Percentiles rank a stretch among this genome's conserved stretches.
These are phyloP conservation scores for Cheirogaleus major DNA, from an alignment of 2,797 vertebrate genomes.

Conservation along the genomic window DNA sequence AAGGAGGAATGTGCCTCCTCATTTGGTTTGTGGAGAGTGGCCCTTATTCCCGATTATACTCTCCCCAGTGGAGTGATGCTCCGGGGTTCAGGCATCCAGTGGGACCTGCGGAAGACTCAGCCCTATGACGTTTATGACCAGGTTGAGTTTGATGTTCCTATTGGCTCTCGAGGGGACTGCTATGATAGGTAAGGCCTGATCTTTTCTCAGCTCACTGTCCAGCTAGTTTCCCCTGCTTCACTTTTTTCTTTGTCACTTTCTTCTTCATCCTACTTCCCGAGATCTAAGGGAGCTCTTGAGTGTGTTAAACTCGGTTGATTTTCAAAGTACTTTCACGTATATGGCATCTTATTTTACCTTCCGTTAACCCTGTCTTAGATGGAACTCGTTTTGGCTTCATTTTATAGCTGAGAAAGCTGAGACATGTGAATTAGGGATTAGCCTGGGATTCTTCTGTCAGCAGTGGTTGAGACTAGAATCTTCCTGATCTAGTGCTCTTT, in stretches of 20 bases:
- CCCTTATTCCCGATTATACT: accelerated
- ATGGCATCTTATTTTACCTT: not conserved
- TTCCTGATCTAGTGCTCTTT: not conserved
- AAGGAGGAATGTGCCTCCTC: not conserved
- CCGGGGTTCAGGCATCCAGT: constrained; percentile 95
- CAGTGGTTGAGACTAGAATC: not conserved
- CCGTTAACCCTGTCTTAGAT: not conserved
- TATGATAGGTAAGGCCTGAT: constrained; percentile 91
- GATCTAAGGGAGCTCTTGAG: not conserved
- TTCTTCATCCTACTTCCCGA: not conserved
- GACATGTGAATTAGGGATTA: not conserved
- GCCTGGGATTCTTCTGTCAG: not conserved
- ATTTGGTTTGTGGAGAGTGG: not conserved
- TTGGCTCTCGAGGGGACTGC: constrained; percentile 94
- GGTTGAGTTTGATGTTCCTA: constrained; percentile 95
- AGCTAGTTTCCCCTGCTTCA: not conserved
- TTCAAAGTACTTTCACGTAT: not conserved
- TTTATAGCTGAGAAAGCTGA: not conserved
- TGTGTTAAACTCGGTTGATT: not conserved
- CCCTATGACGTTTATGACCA: constrained; percentile 97
- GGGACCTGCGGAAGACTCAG: constrained; percentile 96
- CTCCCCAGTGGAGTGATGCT: constrained; percentile 94
- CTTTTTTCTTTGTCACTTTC: not conserved
- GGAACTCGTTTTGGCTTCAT: not conserved
- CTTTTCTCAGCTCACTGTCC: not conserved